Conservation (phyloP, 1,140 invertebrate genomes). For the Drosophila bipectinata region DNA sequence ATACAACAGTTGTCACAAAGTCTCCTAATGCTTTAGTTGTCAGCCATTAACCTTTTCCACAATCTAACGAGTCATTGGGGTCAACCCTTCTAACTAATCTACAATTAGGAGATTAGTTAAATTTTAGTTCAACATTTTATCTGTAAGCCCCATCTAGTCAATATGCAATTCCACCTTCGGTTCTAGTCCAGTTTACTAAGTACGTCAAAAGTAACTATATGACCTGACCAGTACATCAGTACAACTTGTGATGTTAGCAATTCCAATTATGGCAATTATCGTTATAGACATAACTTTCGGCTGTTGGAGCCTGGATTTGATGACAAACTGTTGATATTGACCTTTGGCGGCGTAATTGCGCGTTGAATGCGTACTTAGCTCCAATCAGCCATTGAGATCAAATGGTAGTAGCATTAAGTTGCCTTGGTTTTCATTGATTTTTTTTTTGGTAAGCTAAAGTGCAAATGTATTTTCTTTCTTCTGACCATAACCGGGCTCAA, state of each 20-base stretch:
- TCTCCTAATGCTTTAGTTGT: conserved; percentile 3
- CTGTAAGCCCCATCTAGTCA: conserved; percentile 17
- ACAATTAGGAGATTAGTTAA: conserved; percentile 1
- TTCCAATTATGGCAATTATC: conserved; percentile 39
- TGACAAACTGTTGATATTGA: conserved; percentile 42
- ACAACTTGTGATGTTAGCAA: conserved; percentile 21
- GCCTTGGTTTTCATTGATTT: conserved; percentile 35
- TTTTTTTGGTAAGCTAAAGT: background rate
- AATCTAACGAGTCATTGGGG: background rate
- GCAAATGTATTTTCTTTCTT: conserved; percentile 12
- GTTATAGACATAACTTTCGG: conserved; percentile 14
- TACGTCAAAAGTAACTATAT: background rate
- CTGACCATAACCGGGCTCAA: background rate
- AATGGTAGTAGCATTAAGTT: conserved; percentile 13
- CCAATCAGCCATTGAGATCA: conserved; percentile 25
- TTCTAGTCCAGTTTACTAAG: background rate
- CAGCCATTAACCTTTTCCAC: conserved; percentile 3
- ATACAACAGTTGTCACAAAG: background rate
- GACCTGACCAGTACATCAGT: background rate
- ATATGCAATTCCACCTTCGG: background rate
- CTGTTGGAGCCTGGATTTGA: conserved; percentile 1
- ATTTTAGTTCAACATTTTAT: conserved; percentile 9
- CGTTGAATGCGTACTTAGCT: conserved; percentile 16
- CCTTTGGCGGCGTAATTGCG: conserved; percentile 38
- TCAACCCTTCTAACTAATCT: background rate